Base-by-base conservation (phyloP, 2,888 invertebrate species). In the Drosophila quinaria region DNA sequence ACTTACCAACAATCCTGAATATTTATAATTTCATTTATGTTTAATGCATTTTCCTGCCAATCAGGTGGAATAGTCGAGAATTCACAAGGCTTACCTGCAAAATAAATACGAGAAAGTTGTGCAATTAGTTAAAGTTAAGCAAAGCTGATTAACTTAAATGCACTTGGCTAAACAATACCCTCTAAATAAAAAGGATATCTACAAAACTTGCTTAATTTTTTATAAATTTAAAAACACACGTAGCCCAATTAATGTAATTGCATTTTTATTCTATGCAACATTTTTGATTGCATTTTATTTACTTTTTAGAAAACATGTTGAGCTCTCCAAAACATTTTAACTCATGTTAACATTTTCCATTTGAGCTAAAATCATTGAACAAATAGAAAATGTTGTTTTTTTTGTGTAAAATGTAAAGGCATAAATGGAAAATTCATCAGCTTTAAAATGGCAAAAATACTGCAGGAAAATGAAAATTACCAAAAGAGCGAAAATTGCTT, bases 361-460 rank as follows among this genome's bases (percentile, higher is more conserved):
- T 35, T 22, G 4, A 22, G 2, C 13, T 22, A 22, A 19, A 50
- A 19, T n/a, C 33, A 35, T 35, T 50, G 5, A 8, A 19, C n/a
- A 50, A 35, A 50, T 22, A 29, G 50, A 29, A 42, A 39, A 51
- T 41, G 10, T 6, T n/a, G 25, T 31, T 55, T 66, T 8, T 13
- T 15, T 17, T 41, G 39, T 9, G 9, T 9, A 15, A 39, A 39
- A 19, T 19, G 25, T 31, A 73, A 69, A 69, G 52, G 13, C 3
- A 68, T 49, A 31, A 75, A 50, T 51, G 50, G n/a, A 35, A 70
- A 70, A 44, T 51, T 19, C n/a, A 63, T 33, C 31, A 59, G 49
- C 41, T 47, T 52, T 6, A 47, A 37, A 37, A 44, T 29, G 31
- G 29, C 19, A 54, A 31, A 39, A 47, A 9, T 22, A 51, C 11